Evolutionary conservation across 2,113 vertebrate genomes (phyloP).

Genomic region (Lontra canadensis): DNA sequence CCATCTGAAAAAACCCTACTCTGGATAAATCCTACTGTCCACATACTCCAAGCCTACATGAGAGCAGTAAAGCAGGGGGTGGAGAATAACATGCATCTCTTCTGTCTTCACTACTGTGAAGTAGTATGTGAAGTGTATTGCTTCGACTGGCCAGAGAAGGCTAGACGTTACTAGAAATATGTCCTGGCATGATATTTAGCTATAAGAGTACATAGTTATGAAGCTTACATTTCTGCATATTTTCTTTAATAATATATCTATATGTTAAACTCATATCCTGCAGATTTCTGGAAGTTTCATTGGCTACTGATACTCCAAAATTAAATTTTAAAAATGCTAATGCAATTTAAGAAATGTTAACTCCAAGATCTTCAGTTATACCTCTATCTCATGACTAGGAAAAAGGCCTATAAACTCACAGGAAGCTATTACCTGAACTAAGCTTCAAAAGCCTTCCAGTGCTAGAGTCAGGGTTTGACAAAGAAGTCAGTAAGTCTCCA

Average conservation of each 20-base stretch:
- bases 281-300: not conserved
- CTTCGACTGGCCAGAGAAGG: not conserved
- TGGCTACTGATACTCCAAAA: not conserved
- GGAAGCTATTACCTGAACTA: conserved; percentile 76
- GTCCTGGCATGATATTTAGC: conserved; percentile 19
- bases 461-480: conserved; percentile 66
- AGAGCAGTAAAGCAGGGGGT: not conserved
- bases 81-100: not conserved
- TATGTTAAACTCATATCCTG: not conserved
- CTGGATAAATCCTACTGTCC: conserved; percentile 12
- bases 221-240: not conserved
- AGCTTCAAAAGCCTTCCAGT: conserved; percentile 76
- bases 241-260: conserved; percentile 24
- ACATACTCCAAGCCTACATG: not conserved
- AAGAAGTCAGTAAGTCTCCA: conserved; percentile 55
- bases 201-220: conserved; percentile 18
- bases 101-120: not conserved
- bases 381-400: not conserved
- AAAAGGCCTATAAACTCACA: conserved; percentile 9
- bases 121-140: not conserved
- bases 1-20: not conserved
- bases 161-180: not conserved
- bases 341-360: conserved; percentile 35
- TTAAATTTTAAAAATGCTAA: conserved; percentile 7
- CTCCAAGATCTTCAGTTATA: conserved; percentile 7